These are phyloP conservation scores for Saiga tatarica DNA, from an alignment of 2,113 vertebrate species.

Conservation along the genomic window DNA sequence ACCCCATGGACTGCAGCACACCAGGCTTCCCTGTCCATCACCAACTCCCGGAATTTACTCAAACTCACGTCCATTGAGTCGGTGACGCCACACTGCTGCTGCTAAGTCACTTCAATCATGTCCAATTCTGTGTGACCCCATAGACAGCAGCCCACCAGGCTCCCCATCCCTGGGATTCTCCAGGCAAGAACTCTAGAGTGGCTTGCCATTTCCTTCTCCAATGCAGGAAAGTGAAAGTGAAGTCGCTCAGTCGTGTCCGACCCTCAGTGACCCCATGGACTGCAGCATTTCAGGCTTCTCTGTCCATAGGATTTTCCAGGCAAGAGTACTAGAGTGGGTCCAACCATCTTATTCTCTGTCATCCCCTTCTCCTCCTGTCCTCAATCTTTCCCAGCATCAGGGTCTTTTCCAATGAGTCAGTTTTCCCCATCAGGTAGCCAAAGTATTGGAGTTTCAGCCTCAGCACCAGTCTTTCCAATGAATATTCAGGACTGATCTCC, in stretches of 20 bases:
- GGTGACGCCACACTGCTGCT: not conserved
- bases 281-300: too few relatives aligned
- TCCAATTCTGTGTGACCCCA: too few relatives aligned
- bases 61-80: not conserved
- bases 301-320: too few relatives aligned
- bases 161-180: too few relatives aligned
- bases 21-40: not conserved
- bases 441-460: not conserved
- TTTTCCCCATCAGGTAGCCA: not conserved
- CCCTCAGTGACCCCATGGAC: too few relatives aligned
- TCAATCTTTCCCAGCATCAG: not conserved
- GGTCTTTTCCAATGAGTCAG: not conserved
- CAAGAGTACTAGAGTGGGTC: too few relatives aligned
- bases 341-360: not conserved
- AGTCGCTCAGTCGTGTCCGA: too few relatives aligned
- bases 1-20: not conserved
- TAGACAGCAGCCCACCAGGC: too few relatives aligned
- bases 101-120: too few relatives aligned
- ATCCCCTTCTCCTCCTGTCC: not conserved
- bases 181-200: too few relatives aligned
- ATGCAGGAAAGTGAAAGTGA: too few relatives aligned
- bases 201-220: too few relatives aligned
- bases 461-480: not conserved
- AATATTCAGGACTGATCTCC: not conserved
- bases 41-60: not conserved